Evolutionary conservation across 1,140 invertebrate species (phyloP).

Genomic region (Ruditapes philippinarum): DNA sequence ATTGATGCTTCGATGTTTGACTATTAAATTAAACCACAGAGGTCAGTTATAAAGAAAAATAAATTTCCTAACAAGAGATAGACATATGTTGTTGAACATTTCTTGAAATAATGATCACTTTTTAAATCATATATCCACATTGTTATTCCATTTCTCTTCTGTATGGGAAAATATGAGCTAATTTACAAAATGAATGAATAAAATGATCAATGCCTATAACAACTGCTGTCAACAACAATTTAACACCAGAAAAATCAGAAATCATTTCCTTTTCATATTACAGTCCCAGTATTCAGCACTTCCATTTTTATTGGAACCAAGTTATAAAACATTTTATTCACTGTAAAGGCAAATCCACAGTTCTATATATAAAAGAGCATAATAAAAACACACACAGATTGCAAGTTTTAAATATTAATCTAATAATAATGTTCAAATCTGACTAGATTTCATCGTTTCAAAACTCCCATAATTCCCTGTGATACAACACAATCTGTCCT

Average conservation of each 20-base stretch:
- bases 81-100: too few relatives aligned
- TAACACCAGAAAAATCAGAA: not conserved
- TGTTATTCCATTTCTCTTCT: not conserved
- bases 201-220: not conserved
- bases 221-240: not conserved
- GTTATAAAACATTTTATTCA: not conserved
- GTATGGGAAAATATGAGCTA: not conserved
- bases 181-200: not conserved
- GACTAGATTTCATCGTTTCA: slow-evolving; percentile 10
- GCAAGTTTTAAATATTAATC: not conserved
- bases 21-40: too few relatives aligned
- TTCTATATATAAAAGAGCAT: not conserved
- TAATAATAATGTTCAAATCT: slow-evolving; percentile 2
- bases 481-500: not conserved
- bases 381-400: not conserved
- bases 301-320: too few relatives aligned
- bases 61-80: too few relatives aligned
- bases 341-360: not conserved
- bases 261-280: not conserved
- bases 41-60: too few relatives aligned
- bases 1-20: too few relatives aligned
- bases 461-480: not conserved
- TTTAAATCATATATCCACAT: not conserved
- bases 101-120: too few relatives aligned
- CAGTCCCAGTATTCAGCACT: too few relatives aligned